These are phyloP conservation scores for Hedychridium roseum DNA, from an alignment of 2,888 invertebrate species.

Conservation along the genomic window DNA sequence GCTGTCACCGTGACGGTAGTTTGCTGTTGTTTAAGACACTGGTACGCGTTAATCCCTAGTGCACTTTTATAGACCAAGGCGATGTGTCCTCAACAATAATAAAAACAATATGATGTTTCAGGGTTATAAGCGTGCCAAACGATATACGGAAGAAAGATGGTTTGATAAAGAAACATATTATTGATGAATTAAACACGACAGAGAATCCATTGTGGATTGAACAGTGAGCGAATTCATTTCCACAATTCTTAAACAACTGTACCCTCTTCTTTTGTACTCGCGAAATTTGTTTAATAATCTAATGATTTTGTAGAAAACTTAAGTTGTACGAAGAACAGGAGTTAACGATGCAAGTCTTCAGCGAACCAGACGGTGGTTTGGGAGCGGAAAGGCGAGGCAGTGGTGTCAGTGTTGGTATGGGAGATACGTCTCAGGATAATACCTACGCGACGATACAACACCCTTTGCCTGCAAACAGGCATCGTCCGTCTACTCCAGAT, in stretches of 20 bases:
- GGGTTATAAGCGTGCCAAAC: conserved; percentile 83
- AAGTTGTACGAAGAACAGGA: conserved; percentile 92
- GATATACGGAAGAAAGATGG: conserved; percentile 85
- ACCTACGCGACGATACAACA: conserved; percentile 84
- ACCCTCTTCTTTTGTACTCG: no score
- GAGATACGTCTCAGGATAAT: conserved; percentile 69
- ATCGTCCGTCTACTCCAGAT: conserved; percentile 60
- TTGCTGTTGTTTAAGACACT: conserved; percentile 87
- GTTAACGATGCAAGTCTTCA: conserved; percentile 91
- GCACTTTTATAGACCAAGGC: not conserved
- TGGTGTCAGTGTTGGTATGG: conserved; percentile 63
- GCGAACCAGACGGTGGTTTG: conserved; percentile 74
- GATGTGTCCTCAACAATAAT: not conserved
- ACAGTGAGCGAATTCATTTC: conserved; percentile 70
- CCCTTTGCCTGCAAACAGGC: conserved; percentile 63
- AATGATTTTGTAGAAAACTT: conserved; percentile 70
- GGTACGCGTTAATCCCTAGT: conserved; percentile 65
- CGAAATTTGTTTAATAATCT: not conserved
- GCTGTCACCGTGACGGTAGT: conserved; percentile 86
- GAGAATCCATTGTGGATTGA: conserved; percentile 94
- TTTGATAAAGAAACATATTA: conserved; percentile 81
- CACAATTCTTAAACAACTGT: not conserved
- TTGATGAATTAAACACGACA: conserved; percentile 87
- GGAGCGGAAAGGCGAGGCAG: conserved; percentile 66
- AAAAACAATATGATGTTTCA: conserved; percentile 46